Conservation (phyloP, 1,140 invertebrate genomes). For the Pseudoatta argentina region DNA sequence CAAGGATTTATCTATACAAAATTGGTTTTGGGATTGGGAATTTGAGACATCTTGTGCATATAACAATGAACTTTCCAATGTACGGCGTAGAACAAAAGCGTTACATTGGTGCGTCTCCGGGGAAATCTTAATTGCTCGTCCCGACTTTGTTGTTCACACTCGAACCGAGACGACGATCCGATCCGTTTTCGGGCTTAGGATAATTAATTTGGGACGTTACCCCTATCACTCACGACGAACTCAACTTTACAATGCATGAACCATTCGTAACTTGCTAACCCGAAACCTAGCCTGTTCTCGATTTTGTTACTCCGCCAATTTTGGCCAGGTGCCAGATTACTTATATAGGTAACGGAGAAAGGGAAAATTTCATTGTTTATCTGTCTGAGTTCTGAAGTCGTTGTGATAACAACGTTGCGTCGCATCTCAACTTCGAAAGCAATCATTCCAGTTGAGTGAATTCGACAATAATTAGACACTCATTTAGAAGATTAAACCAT, state of each 20-base stretch:
- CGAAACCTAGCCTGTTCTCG: neutral
- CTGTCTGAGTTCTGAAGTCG: constrained; percentile 18
- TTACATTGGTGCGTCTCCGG: neutral
- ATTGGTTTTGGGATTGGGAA: constrained; percentile 22
- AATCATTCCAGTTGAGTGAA: constrained; percentile 41
- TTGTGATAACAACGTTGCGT: constrained; percentile 26
- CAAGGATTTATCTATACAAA: neutral
- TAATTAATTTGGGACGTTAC: constrained; percentile 42
- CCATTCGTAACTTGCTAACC: constrained; percentile 37
- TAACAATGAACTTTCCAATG: neutral
- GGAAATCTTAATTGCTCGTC: constrained; percentile 48
- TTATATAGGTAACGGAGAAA: constrained; percentile 13
- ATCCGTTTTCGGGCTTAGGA: neutral
- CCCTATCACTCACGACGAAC: neutral
- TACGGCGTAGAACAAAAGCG: neutral
- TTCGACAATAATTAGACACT: constrained; percentile 50
- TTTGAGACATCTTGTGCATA: neutral
- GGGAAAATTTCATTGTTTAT: constrained; percentile 61
- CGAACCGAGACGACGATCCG: neutral
- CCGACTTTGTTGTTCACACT: constrained; percentile 3
- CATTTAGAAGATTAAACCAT: constrained; percentile 26
- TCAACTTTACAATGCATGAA: constrained; percentile 43
- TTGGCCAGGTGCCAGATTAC: constrained; percentile 55
- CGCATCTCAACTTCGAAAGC: constrained; percentile 30
- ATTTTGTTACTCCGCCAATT: constrained; percentile 63